Conservation (phyloP, 1,140 invertebrate genomes). For the Stratiolaelaps scimitus region DNA sequence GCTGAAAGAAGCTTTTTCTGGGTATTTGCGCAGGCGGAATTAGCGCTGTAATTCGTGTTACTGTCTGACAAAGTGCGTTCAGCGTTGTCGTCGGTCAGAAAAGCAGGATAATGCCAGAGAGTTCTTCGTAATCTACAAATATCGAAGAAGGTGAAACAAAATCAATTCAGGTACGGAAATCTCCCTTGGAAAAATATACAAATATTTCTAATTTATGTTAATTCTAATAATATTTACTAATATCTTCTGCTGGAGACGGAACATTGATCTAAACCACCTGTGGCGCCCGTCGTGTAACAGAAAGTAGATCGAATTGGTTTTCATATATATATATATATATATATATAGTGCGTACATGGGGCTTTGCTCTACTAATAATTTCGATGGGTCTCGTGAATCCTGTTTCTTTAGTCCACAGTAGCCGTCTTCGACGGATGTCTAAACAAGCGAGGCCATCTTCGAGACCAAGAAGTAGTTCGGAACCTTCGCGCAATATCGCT, state of each 20-base stretch:
- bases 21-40: not conserved
- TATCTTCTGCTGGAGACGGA: too few relatives aligned
- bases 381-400: not conserved
- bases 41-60: not conserved
- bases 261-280: too few relatives aligned
- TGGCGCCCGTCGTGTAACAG: too few relatives aligned
- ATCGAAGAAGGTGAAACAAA: not conserved
- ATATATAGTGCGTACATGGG: not conserved
- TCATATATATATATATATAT: not conserved
- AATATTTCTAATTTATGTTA: not conserved
- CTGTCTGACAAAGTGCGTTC: not conserved
- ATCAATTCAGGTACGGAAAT: not conserved
- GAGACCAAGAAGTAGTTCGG: not conserved
- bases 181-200: not conserved
- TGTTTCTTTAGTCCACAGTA: not conserved
- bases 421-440: not conserved
- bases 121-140: not conserved
- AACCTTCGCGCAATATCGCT: not conserved
- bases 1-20: not conserved
- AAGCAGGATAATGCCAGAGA: too few relatives aligned
- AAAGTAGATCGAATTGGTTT: too few relatives aligned
- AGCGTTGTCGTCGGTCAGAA: too few relatives aligned
- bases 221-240: not conserved
- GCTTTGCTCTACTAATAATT: not conserved
- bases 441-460: conserved; percentile 4